Conservation (phyloP, 2,888 invertebrate genomes). For the Abscondita cerata region DNA sequence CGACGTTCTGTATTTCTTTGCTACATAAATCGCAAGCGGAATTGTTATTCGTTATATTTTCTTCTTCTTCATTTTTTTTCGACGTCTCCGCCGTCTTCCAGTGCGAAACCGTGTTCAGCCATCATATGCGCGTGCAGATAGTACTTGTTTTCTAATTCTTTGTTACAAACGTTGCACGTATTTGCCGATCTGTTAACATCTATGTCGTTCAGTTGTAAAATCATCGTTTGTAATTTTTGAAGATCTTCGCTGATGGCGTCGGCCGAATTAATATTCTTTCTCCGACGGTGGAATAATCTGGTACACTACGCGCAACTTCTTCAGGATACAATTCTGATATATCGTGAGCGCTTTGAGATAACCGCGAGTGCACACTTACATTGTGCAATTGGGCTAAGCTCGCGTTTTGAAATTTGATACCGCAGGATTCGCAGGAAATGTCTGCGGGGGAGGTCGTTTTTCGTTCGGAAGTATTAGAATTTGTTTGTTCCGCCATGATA, state of each 20-base stretch:
- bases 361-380: constrained; percentile 54
- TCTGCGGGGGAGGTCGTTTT: constrained; percentile 58
- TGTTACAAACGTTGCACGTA: constrained; percentile 74
- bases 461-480: constrained; percentile 57
- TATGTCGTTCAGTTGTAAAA: constrained; percentile 83
- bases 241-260: constrained; percentile 83
- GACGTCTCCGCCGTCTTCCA: constrained; percentile 57
- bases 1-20: constrained; percentile 62
- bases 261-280: constrained; percentile 51
- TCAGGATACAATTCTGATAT: constrained; percentile 28
- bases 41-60: constrained; percentile 53
- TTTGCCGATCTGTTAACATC: constrained; percentile 64
- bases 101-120: constrained; percentile 68
- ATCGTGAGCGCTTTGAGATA: constrained; percentile 38
- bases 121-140: constrained; percentile 74
- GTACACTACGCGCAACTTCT: constrained; percentile 27
- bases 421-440: constrained; percentile 61
- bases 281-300: constrained; percentile 25
- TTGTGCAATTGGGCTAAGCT: constrained; percentile 57
- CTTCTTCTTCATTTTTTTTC: constrained; percentile 52
- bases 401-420: constrained; percentile 62
- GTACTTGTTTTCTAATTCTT: constrained; percentile 75
- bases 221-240: constrained; percentile 90
- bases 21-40: constrained; percentile 58
- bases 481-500: constrained; percentile 72